Evolutionary conservation across 2,888 invertebrate genomes (phyloP).

Genomic region (Odontothrips loti): DNA sequence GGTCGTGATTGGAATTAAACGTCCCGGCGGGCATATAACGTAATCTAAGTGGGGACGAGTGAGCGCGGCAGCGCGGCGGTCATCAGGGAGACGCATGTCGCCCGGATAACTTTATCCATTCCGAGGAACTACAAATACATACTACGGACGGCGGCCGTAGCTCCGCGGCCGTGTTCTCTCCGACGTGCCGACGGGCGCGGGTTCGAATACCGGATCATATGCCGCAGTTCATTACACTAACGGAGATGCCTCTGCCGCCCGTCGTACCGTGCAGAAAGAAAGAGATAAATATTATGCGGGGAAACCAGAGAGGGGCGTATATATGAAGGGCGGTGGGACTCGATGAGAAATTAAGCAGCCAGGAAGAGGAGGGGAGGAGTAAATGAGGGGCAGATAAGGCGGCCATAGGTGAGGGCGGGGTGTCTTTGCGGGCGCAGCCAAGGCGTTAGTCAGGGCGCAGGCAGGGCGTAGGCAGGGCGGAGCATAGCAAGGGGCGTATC

Average conservation of each 20-base stretch:
- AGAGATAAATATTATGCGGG: too few species aligned
- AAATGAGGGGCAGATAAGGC: background rate
- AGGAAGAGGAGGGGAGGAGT: background rate
- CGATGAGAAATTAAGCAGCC: background rate
- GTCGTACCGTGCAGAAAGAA: too few species aligned
- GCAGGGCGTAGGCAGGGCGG: too few species aligned
- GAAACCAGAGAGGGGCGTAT: too few species aligned
- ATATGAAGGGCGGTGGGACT: too few species aligned
- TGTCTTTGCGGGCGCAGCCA: background rate
- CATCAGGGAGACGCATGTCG: background rate
- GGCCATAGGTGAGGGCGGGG: background rate
- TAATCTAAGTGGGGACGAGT: background rate
- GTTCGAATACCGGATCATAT: background rate
- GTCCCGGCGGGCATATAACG: background rate
- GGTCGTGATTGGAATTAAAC: background rate
- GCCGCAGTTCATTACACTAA: too few species aligned
- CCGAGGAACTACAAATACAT: background rate
- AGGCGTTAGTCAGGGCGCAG: too few species aligned
- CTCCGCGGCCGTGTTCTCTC: background rate
- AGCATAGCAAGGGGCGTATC: background rate
- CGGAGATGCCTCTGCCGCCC: too few species aligned
- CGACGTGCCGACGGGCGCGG: background rate
- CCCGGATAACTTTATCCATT: background rate
- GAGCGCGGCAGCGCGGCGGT: background rate
- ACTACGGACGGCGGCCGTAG: background rate